A percentile compares a stretch with the other conserved stretches of the same genome.
Conservation (phyloP, 2,888 invertebrate genomes). For the Drosophila nr. fundita region DNA sequence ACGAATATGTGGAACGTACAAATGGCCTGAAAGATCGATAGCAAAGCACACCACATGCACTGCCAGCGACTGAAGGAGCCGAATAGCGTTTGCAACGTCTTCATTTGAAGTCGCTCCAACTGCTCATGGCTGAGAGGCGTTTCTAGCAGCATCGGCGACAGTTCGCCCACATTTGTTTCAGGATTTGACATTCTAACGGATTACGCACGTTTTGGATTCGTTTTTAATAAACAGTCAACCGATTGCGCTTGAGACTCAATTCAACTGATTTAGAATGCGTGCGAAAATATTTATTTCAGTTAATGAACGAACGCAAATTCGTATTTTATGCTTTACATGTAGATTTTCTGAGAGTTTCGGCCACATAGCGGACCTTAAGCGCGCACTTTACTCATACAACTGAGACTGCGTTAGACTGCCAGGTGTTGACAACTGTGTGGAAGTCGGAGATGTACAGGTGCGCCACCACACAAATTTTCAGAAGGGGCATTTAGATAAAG, state of each 20-base stretch:
- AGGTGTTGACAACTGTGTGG: conserved; percentile 40
- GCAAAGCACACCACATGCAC: conserved; percentile 86
- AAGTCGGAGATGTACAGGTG: conserved; percentile 52
- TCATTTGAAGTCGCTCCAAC: conserved; percentile 66
- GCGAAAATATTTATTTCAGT: conserved; percentile 42
- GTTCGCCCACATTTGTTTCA: conserved; percentile 41
- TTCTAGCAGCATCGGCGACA: conserved; percentile 58
- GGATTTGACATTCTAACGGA: conserved; percentile 44
- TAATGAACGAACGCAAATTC: conserved; percentile 36
- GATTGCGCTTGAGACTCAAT: conserved; percentile 53
- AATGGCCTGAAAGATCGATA: conserved; percentile 87
- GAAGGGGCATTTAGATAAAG: conserved; percentile 45
- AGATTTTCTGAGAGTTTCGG: conserved; percentile 41
- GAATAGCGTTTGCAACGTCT: conserved; percentile 83
- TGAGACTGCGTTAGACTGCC: conserved; percentile 37
- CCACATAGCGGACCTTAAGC: conserved; percentile 32
- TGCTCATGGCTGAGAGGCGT: conserved; percentile 47
- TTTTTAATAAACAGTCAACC: conserved; percentile 52
- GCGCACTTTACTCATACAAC: conserved; percentile 47
- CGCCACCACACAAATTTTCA: conserved; percentile 32
- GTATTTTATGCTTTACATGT: conserved; percentile 46
- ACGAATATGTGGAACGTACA: conserved; percentile 88
- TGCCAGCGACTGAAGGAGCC: conserved; percentile 88
- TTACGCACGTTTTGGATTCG: conserved; percentile 6
- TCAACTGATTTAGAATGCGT: conserved; percentile 65